phyloP scores from a whole-genome alignment of 2,113 vertebrate genomes.

The Calypte anna region DNA sequence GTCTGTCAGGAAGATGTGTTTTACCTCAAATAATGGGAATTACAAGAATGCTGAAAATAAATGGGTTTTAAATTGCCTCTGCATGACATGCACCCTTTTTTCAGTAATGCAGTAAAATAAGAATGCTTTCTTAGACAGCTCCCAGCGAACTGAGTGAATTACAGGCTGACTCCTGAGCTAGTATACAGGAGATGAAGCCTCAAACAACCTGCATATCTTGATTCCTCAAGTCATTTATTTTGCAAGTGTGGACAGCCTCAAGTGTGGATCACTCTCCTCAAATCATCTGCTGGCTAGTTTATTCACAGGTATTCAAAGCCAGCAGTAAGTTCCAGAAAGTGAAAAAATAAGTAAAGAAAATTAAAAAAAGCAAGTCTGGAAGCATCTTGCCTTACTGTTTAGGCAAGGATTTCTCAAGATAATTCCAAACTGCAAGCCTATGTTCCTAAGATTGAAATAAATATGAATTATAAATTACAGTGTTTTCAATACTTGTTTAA shows the following conservation, averaged over 20 bases:
- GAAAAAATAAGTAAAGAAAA: not conserved
- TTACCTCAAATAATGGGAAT: constrained; percentile 40
- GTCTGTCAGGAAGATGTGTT: constrained; percentile 13
- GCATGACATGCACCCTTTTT: not conserved
- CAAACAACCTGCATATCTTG: not conserved
- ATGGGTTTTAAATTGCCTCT: not conserved
- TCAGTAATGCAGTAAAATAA: not conserved
- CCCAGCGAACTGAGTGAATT: not conserved
- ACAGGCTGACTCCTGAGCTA: not conserved
- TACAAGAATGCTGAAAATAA: constrained; percentile 34
- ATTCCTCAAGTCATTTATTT: not conserved
- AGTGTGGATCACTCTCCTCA: not conserved
- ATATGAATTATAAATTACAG: not conserved
- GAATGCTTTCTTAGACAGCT: not conserved
- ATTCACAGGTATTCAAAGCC: not conserved
- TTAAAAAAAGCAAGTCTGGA: not conserved
- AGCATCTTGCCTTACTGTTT: not conserved
- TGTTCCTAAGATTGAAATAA: not conserved
- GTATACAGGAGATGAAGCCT: not conserved
- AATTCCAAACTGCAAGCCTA: not conserved
- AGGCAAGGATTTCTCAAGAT: not conserved
- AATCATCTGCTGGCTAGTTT: not conserved
- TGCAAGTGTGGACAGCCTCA: not conserved
- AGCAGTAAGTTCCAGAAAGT: not conserved
- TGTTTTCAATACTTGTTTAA: not conserved